Evolutionary conservation across 2,797 vertebrate genomes (phyloP).

Genomic region (Sebastes nivosus): DNA sequence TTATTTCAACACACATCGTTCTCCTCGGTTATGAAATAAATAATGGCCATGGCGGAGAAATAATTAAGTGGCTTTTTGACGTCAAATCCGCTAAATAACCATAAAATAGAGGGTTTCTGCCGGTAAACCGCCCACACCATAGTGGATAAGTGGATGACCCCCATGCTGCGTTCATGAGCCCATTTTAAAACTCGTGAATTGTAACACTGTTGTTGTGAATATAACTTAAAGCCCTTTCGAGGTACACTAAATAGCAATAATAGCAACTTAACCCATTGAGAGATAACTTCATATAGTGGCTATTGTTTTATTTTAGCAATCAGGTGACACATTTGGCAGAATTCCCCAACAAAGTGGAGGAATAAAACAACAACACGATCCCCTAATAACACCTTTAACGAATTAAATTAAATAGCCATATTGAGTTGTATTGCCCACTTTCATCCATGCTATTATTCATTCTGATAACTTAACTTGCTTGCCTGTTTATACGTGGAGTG

Average conservation of each 20-base stretch:
- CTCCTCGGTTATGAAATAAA: not conserved
- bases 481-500: accelerated
- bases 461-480: not conserved
- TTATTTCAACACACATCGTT: not conserved
- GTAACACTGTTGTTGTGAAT: accelerated
- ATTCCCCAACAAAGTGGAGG: accelerated
- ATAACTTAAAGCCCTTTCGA: accelerated
- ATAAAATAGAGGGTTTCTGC: not conserved
- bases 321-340: accelerated
- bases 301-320: not conserved
- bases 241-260: not conserved
- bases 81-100: not conserved
- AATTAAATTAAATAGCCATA: accelerated
- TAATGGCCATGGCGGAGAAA: not conserved
- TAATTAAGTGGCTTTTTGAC: not conserved
- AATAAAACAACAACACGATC: not conserved
- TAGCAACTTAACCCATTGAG: accelerated
- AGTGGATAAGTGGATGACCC: not conserved
- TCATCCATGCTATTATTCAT: accelerated
- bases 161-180: constrained; percentile 27
- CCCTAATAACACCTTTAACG: not conserved
- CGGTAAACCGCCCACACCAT: constrained; percentile 28
- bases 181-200: not conserved
- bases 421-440: accelerated
- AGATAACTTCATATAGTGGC: accelerated